phyloP scores from a whole-genome alignment of 2,113 vertebrate genomes.

The Chlamydotis undulata region DNA sequence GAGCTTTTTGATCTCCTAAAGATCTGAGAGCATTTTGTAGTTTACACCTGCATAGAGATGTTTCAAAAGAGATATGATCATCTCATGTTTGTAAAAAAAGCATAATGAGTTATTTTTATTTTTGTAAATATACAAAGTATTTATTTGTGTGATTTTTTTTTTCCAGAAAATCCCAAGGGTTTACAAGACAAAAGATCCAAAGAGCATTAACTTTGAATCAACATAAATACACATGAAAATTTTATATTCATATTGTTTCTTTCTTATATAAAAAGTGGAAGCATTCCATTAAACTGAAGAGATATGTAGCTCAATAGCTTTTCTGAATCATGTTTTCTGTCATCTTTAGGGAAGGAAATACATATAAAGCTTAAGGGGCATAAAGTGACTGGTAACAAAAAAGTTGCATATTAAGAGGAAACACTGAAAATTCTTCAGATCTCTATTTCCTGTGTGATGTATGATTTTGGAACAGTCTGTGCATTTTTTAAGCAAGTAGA shows the following conservation, averaged over 20 bases:
- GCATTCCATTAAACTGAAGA: not conserved
- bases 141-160: slow-evolving; percentile 9
- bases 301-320: not conserved
- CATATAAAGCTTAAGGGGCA: not conserved
- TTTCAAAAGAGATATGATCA: slow-evolving; percentile 40
- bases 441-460: not conserved
- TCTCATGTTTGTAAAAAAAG: not conserved
- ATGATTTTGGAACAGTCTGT: not conserved
- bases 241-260: not conserved
- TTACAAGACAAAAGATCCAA: not conserved
- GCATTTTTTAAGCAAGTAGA: not conserved
- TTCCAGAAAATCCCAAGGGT: not conserved
- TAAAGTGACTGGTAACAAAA: not conserved
- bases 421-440: not conserved
- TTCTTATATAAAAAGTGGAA: not conserved
- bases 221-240: not conserved
- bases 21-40: slow-evolving; percentile 59
- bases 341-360: not conserved
- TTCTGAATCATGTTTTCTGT: not conserved
- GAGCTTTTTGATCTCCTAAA: slow-evolving; percentile 54
- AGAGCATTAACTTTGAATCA: not conserved
- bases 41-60: slow-evolving; percentile 27
- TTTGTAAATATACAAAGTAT: not conserved
- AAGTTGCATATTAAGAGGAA: not conserved
- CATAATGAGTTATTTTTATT: slow-evolving; percentile 24